phyloP scores from a whole-genome alignment of 2,797 vertebrate species.

The Myotis findleyi region DNA sequence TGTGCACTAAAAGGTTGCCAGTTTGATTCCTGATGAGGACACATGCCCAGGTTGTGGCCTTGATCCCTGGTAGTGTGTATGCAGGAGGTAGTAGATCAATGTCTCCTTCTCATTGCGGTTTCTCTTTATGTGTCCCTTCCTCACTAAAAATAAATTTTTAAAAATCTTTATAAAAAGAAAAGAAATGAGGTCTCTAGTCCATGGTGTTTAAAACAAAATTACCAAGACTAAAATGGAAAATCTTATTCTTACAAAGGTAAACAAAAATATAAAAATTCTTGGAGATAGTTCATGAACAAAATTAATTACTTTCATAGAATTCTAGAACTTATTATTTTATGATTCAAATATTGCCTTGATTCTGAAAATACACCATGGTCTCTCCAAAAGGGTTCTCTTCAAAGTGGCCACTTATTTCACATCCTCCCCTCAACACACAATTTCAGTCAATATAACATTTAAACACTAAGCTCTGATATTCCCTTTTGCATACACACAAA shows the following conservation, averaged over 20 bases:
- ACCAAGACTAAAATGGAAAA: slow-evolving; percentile 27
- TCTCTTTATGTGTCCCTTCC: background rate
- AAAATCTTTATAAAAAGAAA: background rate
- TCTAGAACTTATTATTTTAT: slow-evolving; percentile 15
- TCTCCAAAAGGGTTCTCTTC: background rate
- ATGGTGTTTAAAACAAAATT: slow-evolving; percentile 8
- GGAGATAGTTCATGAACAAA: slow-evolving; percentile 14
- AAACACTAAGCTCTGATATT: background rate
- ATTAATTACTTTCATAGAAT: slow-evolving; percentile 8
- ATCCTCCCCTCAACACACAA: background rate
- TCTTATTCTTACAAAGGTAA: background rate
- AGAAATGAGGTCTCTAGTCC: background rate
- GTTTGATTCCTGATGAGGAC: background rate
- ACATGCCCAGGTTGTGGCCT: background rate
- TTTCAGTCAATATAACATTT: background rate
- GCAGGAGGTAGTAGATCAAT: background rate
- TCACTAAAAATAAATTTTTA: background rate
- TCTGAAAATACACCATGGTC: background rate
- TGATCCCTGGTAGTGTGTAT: background rate
- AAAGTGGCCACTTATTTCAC: background rate
- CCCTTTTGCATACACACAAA: background rate
- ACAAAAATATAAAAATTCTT: slow-evolving; percentile 34
- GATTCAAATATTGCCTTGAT: slow-evolving; percentile 23
- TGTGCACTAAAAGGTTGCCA: background rate
- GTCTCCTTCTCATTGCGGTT: background rate